Conservation (phyloP, 2,113 vertebrate genomes). For the Pandion haliaetus region DNA sequence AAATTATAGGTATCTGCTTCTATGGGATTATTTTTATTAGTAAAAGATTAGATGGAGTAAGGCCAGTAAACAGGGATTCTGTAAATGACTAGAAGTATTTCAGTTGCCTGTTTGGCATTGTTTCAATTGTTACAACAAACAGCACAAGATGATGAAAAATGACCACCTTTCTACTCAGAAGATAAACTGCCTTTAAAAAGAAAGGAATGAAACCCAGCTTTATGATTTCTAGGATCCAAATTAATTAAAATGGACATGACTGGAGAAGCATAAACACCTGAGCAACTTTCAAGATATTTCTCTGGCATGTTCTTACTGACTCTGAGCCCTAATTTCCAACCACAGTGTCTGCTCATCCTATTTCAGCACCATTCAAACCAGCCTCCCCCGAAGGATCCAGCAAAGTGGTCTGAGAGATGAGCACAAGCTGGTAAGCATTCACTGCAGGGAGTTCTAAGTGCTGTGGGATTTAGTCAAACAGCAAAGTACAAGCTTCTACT, state of each 20-base stretch:
- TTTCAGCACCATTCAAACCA: background rate
- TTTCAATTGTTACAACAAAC: background rate
- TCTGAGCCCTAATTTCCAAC: background rate
- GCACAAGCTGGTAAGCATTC: background rate
- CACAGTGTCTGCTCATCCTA: background rate
- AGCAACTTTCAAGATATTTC: background rate
- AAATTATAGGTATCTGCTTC: background rate
- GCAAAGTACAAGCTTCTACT: slow-evolving; percentile 44
- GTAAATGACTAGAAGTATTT: background rate
- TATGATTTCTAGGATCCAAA: background rate
- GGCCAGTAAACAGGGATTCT: background rate
- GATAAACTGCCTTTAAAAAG: background rate
- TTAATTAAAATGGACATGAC: background rate
- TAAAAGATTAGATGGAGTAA: background rate
- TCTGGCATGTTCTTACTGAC: background rate
- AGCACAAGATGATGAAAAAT: background rate
- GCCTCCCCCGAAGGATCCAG: background rate
- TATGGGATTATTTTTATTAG: background rate
- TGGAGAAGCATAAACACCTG: background rate
- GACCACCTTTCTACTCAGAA: background rate
- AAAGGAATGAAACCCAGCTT: background rate
- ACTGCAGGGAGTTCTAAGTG: background rate
- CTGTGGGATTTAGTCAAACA: slow-evolving; percentile 34
- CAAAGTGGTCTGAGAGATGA: background rate
- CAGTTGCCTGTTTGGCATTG: background rate